Conservation (phyloP, 2,888 invertebrate genomes). For the Andrena dorsata region DNA sequence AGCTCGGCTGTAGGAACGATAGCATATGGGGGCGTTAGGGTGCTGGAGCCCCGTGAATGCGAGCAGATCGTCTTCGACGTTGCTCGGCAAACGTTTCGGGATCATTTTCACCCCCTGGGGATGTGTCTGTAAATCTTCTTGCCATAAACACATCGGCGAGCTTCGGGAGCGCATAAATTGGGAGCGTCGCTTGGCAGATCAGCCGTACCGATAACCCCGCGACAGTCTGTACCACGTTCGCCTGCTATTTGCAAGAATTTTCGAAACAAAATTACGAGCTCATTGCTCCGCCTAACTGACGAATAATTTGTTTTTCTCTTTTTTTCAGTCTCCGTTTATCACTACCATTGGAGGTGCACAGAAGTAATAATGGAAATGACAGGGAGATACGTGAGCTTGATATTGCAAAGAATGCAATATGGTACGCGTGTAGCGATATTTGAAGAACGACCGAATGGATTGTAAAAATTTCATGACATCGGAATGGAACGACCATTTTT, state of each 20-base stretch:
- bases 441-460: constrained; percentile 18
- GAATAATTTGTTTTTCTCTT: background rate
- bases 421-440: background rate
- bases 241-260: constrained; percentile 66
- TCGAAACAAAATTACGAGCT: constrained; percentile 52
- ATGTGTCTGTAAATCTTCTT: constrained; percentile 69
- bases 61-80: constrained; percentile 64
- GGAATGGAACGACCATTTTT: background rate
- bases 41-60: constrained; percentile 41
- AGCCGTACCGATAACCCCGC: constrained; percentile 72
- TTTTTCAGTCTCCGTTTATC: background rate
- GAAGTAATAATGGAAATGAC: constrained; percentile 26
- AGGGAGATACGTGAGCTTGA: constrained; percentile 9
- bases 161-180: constrained; percentile 73
- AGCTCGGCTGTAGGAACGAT: constrained; percentile 19
- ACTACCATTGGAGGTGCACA: constrained; percentile 1
- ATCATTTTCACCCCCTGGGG: constrained; percentile 70
- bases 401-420: constrained; percentile 15
- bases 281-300: background rate
- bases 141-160: constrained; percentile 67
- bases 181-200: constrained; percentile 70
- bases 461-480: constrained; percentile 26
- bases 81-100: constrained; percentile 66
- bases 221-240: constrained; percentile 58
- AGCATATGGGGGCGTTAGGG: constrained; percentile 19